Evolutionary conservation across 2,888 invertebrate genomes (phyloP).

Genomic region (Glaucopsyche alexis): DNA sequence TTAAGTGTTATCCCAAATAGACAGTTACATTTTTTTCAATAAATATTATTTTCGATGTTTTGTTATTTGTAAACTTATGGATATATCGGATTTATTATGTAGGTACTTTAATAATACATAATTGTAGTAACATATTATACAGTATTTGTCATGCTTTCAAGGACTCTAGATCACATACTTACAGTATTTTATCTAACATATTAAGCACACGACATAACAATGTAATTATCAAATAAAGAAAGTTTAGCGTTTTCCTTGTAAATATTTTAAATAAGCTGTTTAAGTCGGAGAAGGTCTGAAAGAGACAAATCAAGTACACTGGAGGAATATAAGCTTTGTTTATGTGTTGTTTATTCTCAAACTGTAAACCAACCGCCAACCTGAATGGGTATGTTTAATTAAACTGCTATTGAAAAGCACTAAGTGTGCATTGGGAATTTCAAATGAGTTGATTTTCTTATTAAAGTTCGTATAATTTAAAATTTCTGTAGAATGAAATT

Average conservation of each 20-base stretch:
- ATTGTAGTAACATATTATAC: too few species aligned
- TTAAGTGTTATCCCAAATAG: background rate
- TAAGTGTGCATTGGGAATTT: slow-evolving; percentile 39
- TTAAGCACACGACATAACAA: background rate
- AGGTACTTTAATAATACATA: background rate
- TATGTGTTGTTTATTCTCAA: slow-evolving; percentile 54
- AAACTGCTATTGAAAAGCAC: slow-evolving; percentile 48
- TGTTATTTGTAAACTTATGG: background rate
- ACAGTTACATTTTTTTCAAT: background rate
- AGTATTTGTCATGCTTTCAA: too few species aligned
- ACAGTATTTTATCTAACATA: background rate
- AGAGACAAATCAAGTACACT: slow-evolving; percentile 48
- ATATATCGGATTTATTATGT: too few species aligned
- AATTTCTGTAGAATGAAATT: background rate
- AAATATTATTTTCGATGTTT: background rate
- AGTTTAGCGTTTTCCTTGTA: background rate
- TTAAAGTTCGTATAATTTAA: slow-evolving; percentile 26
- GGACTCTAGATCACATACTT: too few species aligned
- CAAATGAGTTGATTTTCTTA: slow-evolving; percentile 38
- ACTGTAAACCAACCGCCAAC: slow-evolving; percentile 43
- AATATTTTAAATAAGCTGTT: slow-evolving; percentile 17
- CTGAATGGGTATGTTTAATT: slow-evolving; percentile 53
- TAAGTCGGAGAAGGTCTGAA: slow-evolving; percentile 23
- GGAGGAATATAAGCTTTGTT: slow-evolving; percentile 56
- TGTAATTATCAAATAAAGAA: background rate